These are phyloP conservation scores for Psittacula cyanocephala DNA, from an alignment of 2,113 vertebrate genomes.

Conservation along the genomic window DNA sequence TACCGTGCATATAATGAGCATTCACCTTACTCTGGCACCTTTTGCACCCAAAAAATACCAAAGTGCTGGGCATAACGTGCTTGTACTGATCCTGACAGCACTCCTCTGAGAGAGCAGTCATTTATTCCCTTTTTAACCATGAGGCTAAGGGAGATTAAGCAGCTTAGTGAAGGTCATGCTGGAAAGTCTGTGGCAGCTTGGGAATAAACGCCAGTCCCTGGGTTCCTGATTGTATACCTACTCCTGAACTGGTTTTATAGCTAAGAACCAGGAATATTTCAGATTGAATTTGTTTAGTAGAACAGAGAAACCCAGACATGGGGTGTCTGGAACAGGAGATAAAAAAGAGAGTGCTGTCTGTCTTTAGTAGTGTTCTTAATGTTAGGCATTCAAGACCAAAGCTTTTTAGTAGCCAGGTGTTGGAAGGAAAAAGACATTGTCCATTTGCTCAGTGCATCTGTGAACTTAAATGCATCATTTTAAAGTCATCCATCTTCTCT, in stretches of 20 bases:
- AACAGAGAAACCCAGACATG: neutral
- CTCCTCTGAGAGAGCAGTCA: neutral
- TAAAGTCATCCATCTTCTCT: neutral
- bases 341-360: neutral
- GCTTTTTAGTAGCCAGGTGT: neutral
- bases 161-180: neutral
- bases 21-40: neutral
- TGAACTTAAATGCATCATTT: neutral
- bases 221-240: rapidly evolving
- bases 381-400: neutral
- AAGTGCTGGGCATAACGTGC: neutral
- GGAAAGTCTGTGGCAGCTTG: neutral
- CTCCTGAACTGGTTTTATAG: neutral
- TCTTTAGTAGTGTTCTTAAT: neutral
- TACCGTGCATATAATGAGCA: neutral
- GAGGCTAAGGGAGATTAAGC: neutral
- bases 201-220: neutral
- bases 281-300: neutral
- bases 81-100: neutral
- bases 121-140: neutral
- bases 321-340: neutral
- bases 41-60: neutral
- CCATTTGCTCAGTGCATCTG: neutral
- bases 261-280: neutral
- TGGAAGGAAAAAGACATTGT: neutral